A percentile compares a stretch with the other conserved stretches of the same genome.
Conservation (phyloP, 2,888 invertebrate genomes). For the Ennomos fuscantarius region DNA sequence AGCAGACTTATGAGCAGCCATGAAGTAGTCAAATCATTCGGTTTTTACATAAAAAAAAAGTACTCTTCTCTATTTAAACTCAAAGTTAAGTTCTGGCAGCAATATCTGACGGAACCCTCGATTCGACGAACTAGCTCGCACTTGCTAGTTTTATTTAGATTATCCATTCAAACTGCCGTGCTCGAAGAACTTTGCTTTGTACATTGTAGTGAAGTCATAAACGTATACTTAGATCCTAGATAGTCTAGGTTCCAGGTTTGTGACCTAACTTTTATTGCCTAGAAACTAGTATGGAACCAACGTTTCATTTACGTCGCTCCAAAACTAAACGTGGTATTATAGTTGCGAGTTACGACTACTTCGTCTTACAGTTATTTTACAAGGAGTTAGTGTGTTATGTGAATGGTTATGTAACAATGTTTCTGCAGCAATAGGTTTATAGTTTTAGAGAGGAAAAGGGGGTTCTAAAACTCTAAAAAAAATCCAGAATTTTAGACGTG, state of each 20-base stretch:
- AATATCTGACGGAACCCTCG: too few relatives aligned
- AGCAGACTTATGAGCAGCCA: too few relatives aligned
- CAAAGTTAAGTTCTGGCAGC: too few relatives aligned
- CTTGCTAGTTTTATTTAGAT: neutral
- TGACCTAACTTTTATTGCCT: slow-evolving; percentile 3
- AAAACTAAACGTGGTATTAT: slow-evolving; percentile 8
- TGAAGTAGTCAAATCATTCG: too few relatives aligned
- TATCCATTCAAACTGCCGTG: too few relatives aligned
- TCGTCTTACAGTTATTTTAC: slow-evolving; percentile 1
- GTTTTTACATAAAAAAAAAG: too few relatives aligned
- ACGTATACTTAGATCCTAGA: too few relatives aligned
- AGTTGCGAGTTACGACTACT: neutral
- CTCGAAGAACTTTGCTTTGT: neutral
- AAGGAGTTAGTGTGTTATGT: neutral
- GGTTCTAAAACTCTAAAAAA: too few relatives aligned
- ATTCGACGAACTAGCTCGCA: too few relatives aligned
- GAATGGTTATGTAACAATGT: neutral
- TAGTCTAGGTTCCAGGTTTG: neutral
- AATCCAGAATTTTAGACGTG: too few relatives aligned
- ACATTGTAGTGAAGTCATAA: slow-evolving; percentile 1
- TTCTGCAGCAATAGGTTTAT: neutral
- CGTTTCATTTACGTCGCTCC: slow-evolving; percentile 10
- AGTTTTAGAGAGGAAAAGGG: too few relatives aligned
- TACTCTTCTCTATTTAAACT: too few relatives aligned
- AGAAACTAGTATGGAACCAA: neutral